Base-by-base conservation (phyloP, 1,140 invertebrate species). In the Ephestia elutella region DNA sequence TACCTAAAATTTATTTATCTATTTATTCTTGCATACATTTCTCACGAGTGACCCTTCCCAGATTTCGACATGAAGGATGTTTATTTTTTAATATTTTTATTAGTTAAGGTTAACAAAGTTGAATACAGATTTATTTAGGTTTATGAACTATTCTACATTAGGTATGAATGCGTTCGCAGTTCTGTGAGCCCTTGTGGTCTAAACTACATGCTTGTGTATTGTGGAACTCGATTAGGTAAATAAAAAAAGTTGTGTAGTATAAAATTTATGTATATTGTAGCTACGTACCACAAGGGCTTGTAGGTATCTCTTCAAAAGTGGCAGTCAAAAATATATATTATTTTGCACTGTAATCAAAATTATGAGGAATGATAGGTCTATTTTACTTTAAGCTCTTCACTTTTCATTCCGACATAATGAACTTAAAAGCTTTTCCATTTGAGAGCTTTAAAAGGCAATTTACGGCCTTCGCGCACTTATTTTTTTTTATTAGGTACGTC, bases 71-170 rank as follows among this genome's bases (percentile, higher is more conserved):
- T 59, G 62, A 55, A 69, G 60, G 73, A 67, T 75, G 60, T 77
- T 82, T 78, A 78, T 78, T 80, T 80, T 78, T 68, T 80, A 78
- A 63, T 63, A 68, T 68, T 65, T 78, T 78, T 73, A 72, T 66
- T 66, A 65, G 56, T 53, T 76, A 80, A 67, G 66, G 58, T 71
- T 59, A 60, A 70, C 8, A 28, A 28, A 8, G 25, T 32, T 32
- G 30, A 35, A 65, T 71, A 62, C 65, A 62, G 61, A 66, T 74
- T 57, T 79, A 71, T 72, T 77, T 75, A 76, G 50, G 17, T 25
- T 18, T 53, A 25, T 25, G 28, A 53, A 53, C 50, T 2, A n/a
- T 28, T 25, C 55, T 56, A 75, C 79, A 35, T 11, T 35, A 13
- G 32, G 15, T 11, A 44, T 44, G 38, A n/a, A 44, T 44, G 38